Evolutionary conservation across 2,797 vertebrate genomes (phyloP).

Genomic region (Sylvia borin): DNA sequence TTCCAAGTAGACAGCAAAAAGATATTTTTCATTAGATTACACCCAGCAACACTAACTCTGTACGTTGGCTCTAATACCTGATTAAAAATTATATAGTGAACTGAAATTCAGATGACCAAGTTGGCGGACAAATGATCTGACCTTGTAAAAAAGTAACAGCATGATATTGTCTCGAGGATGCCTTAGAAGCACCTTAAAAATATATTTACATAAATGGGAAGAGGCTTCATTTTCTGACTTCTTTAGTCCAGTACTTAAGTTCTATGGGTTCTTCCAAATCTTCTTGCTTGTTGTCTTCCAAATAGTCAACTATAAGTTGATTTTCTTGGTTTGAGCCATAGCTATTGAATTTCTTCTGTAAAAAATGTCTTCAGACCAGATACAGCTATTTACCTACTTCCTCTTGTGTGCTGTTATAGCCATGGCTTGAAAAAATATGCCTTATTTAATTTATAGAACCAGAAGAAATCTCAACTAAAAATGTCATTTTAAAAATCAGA

Average conservation of each 20-base stretch:
- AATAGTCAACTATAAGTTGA: not conserved
- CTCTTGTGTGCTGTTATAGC: not conserved
- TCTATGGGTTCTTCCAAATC: not conserved
- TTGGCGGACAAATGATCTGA: not conserved
- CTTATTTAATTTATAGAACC: not conserved
- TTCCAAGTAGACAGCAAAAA: not conserved
- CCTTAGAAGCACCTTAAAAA: not conserved
- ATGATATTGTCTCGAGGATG: not conserved
- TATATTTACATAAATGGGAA: not conserved
- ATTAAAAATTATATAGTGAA: not conserved
- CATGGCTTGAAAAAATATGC: not conserved
- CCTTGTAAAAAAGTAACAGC: not conserved
- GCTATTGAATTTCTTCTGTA: not conserved
- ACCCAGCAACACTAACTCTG: not conserved
- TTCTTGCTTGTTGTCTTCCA: not conserved
- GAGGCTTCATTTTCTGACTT: not conserved
- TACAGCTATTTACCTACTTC: not conserved
- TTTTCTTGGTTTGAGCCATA: not conserved
- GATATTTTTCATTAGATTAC: not conserved
- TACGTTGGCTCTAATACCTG: not conserved
- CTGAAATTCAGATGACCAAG: not conserved
- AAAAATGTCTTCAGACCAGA: not conserved
- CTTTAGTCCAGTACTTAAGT: not conserved
- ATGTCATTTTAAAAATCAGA: not conserved
- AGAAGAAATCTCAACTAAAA: not conserved